These are phyloP conservation scores for Sycophila texana DNA, from an alignment of 2,888 invertebrate species.

Conservation along the genomic window DNA sequence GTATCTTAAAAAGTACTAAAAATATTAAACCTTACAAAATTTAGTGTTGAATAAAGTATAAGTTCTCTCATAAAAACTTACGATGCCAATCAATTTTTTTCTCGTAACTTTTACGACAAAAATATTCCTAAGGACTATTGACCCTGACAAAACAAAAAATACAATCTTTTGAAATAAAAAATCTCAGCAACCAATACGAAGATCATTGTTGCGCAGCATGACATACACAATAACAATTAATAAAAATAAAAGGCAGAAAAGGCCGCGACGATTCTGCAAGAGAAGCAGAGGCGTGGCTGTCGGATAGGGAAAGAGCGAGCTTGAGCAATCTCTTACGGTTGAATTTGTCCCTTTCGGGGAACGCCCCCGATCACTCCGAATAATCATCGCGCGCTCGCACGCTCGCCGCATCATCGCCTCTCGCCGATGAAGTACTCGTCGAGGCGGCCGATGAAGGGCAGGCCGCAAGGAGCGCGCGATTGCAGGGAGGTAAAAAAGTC, in stretches of 20 bases:
- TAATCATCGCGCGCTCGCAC: conserved; percentile 65
- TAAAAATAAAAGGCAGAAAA: background rate
- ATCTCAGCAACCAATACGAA: background rate
- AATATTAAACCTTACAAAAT: too few relatives aligned
- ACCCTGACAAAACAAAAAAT: too few relatives aligned
- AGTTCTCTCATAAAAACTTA: too few relatives aligned
- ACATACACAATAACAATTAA: conserved; percentile 8
- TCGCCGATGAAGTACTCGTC: conserved; percentile 51
- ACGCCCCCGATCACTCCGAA: conserved; percentile 70
- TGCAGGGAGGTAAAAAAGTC: conserved; percentile 17
- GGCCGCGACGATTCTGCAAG: too few relatives aligned
- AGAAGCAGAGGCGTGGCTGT: too few relatives aligned
- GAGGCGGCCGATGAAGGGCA: conserved; percentile 24
- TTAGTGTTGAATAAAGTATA: too few relatives aligned
- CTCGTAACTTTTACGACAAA: too few relatives aligned
- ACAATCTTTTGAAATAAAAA: too few relatives aligned
- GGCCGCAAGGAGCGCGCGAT: conserved; percentile 34
- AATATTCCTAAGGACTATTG: too few relatives aligned
- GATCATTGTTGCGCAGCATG: background rate
- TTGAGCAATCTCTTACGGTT: conserved; percentile 69
- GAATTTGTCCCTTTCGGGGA: conserved; percentile 65
- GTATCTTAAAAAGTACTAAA: too few relatives aligned
- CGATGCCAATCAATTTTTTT: too few relatives aligned
- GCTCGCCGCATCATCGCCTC: conserved; percentile 64
- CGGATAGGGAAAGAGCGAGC: conserved; percentile 1